A percentile compares a stretch with the other conserved stretches of the same genome.
Evolutionary conservation across 1,140 invertebrate species (phyloP).

Genomic region (Saxidomus purpurata): DNA sequence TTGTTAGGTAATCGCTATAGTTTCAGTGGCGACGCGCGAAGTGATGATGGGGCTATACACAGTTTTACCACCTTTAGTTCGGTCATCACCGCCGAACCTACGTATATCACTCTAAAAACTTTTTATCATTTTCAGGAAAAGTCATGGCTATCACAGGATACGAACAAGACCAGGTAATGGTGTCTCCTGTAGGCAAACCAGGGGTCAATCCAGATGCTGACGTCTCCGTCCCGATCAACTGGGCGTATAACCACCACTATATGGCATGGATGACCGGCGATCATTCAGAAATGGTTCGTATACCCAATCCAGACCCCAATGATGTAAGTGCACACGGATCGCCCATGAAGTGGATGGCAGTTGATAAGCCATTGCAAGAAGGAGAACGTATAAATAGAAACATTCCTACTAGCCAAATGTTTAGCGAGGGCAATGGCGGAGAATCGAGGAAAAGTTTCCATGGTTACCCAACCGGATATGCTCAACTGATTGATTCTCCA

Average conservation of each 20-base stretch:
- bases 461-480: conserved; percentile 67
- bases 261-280: conserved; percentile 71
- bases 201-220: conserved; percentile 66
- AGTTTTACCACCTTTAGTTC: too few relatives aligned
- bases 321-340: conserved; percentile 69
- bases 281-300: conserved; percentile 63
- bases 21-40: too few relatives aligned
- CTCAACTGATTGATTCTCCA: conserved; percentile 68
- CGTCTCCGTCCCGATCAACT: conserved; percentile 71
- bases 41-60: too few relatives aligned
- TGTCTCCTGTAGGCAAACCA: conserved; percentile 63
- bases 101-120: too few relatives aligned
- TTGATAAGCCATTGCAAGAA: conserved; percentile 35
- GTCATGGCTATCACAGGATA: conserved; percentile 69
- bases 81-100: too few relatives aligned
- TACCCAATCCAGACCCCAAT: conserved; percentile 65
- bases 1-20: too few relatives aligned
- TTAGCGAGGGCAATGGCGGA: conserved; percentile 69
- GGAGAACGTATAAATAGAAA: conserved; percentile 33
- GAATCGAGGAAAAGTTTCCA: conserved; percentile 70
- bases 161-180: conserved; percentile 71
- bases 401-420: conserved; percentile 68
- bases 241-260: conserved; percentile 72
- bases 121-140: conserved; percentile 53
- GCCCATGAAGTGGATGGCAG: conserved; percentile 67